These are phyloP conservation scores for Diaprepes abbreviatus DNA, from an alignment of 2,888 invertebrate species.

Conservation along the genomic window DNA sequence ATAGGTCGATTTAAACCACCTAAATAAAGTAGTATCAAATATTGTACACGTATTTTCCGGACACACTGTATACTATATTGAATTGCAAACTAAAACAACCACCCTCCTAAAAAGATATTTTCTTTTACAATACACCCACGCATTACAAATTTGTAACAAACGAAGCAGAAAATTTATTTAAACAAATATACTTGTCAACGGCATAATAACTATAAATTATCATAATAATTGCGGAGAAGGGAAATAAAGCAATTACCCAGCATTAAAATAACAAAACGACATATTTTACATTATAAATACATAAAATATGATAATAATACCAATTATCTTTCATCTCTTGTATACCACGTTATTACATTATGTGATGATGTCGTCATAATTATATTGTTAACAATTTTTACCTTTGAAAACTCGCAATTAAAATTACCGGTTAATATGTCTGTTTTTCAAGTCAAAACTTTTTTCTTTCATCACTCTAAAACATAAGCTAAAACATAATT, in stretches of 20 bases:
- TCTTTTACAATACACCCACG: no score
- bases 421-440: no score
- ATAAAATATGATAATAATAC: not conserved
- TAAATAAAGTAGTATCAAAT: no score
- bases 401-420: no score
- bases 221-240: not conserved
- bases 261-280: slow-evolving; percentile 1
- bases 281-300: not conserved
- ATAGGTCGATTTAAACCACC: no score
- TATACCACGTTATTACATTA: not conserved
- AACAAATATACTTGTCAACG: not conserved
- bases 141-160: not conserved
- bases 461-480: no score
- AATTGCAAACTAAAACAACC: no score
- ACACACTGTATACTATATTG: no score
- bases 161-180: not conserved
- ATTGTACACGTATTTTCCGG: no score
- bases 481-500: no score
- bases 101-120: no score
- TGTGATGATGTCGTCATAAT: not conserved
- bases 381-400: not conserved
- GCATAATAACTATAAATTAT: not conserved
- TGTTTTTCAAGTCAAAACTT: no score
- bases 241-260: not conserved
- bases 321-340: slow-evolving; percentile 18